Percentiles rank a stretch among this genome's conserved stretches.
These are phyloP conservation scores for Thamnophis sirtalis DNA, from an alignment of 2,113 vertebrate genomes.

Conservation along the genomic window DNA sequence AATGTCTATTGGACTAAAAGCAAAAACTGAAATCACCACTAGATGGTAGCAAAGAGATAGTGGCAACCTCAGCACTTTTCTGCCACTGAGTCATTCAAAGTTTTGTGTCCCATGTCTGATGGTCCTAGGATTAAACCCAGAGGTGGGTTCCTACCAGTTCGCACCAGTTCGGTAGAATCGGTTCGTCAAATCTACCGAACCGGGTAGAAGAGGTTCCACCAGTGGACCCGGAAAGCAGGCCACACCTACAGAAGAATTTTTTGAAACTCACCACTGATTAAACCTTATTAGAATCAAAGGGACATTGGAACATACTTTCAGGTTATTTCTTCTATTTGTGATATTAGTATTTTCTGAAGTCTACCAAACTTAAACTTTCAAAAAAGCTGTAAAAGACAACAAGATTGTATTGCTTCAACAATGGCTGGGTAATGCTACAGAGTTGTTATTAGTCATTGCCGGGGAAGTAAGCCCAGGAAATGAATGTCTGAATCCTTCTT, in stretches of 20 bases:
- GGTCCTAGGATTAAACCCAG: not conserved
- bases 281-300: not conserved
- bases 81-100: not conserved
- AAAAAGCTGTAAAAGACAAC: not conserved
- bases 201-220: too few relatives aligned
- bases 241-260: too few relatives aligned
- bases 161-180: too few relatives aligned
- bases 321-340: not conserved
- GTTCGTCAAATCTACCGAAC: too few relatives aligned
- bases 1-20: not conserved
- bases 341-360: not conserved
- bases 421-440: not conserved
- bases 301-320: not conserved
- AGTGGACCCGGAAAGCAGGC: too few relatives aligned
- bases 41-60: not conserved
- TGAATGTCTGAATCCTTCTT: not conserved
- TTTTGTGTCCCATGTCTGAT: not conserved
- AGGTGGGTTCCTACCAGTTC: too few relatives aligned
- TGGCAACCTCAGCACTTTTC: not conserved
- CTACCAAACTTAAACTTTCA: not conserved
- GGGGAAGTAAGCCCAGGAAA: not conserved
- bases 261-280: too few relatives aligned
- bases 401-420: not conserved
- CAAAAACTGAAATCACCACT: not conserved
- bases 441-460: not conserved